These are phyloP conservation scores for Megaceryle torquata DNA, from an alignment of 2,113 vertebrate genomes.

Conservation along the genomic window DNA sequence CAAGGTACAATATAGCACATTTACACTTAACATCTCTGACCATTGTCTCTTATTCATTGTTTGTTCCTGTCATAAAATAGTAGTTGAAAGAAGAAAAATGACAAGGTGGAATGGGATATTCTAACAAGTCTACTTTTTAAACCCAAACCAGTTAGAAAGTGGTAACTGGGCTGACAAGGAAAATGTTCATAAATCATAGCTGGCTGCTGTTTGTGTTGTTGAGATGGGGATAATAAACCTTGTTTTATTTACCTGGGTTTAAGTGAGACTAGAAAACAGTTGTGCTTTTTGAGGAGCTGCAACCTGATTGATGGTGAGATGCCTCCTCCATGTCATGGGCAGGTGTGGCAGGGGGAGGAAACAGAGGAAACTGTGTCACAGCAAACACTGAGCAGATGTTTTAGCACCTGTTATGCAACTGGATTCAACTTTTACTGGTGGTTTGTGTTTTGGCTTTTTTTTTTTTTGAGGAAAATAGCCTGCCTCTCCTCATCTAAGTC, in stretches of 20 bases:
- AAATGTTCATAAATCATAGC: background rate
- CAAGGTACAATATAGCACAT: fast-evolving
- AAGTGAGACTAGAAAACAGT: background rate
- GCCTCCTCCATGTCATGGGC: background rate
- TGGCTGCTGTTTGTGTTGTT: background rate
- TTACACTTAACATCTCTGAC: background rate
- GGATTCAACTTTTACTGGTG: background rate
- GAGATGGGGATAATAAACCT: background rate
- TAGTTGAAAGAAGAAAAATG: background rate
- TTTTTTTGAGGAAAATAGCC: background rate
- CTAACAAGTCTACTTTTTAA: background rate
- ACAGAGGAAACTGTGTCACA: background rate
- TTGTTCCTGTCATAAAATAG: background rate
- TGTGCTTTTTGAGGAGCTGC: background rate
- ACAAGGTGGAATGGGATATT: background rate
- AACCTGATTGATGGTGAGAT: background rate
- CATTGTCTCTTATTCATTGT: background rate
- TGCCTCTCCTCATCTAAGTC: background rate
- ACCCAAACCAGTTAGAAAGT: background rate
- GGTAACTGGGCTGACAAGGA: background rate
- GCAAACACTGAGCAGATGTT: conserved; percentile 21
- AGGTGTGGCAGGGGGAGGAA: background rate
- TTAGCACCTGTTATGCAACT: background rate
- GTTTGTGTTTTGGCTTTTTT: background rate
- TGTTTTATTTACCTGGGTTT: background rate